Evolutionary conservation across 2,888 invertebrate species (phyloP).

Genomic region (Ectobius pallidus): DNA sequence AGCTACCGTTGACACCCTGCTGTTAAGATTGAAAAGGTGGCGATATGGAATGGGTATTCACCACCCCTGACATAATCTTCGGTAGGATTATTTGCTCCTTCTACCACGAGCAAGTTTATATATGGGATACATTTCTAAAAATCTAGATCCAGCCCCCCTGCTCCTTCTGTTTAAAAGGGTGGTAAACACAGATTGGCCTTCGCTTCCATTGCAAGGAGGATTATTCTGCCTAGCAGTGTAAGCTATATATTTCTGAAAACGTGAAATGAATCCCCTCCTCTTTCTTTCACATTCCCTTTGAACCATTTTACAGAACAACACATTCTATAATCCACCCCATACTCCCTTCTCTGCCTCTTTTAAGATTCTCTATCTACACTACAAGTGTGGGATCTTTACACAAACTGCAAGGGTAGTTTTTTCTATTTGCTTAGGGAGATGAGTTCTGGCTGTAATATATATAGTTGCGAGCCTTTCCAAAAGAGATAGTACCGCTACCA

Average conservation of each 20-base stretch:
- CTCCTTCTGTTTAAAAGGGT: background rate
- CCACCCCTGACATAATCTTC: constrained; percentile 2
- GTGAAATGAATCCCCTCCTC: background rate
- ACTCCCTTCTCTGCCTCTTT: constrained; percentile 1
- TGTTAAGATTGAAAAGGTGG: constrained; percentile 3
- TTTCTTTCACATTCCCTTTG: background rate
- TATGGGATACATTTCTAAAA: constrained; percentile 5
- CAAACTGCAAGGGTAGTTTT: constrained; percentile 26
- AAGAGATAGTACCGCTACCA: constrained; percentile 4
- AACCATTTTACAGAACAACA: constrained; percentile 17
- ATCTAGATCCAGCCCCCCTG: background rate
- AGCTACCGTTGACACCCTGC: constrained; percentile 31
- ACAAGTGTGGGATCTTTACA: constrained; percentile 18
- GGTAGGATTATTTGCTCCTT: constrained; percentile 5
- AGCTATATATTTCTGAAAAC: constrained; percentile 2
- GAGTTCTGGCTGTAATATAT: constrained; percentile 12
- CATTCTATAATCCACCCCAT: constrained; percentile 15
- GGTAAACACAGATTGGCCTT: background rate
- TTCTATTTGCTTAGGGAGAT: constrained; percentile 31
- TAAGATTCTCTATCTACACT: background rate
- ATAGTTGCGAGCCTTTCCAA: constrained; percentile 10
- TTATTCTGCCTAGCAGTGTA: background rate
- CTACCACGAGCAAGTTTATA: background rate
- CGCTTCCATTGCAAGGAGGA: background rate
- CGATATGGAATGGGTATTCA: background rate